A percentile compares a stretch with the other conserved stretches of the same genome.
Conservation (phyloP, 2,113 vertebrate genomes). For the Hydropotes inermis region DNA sequence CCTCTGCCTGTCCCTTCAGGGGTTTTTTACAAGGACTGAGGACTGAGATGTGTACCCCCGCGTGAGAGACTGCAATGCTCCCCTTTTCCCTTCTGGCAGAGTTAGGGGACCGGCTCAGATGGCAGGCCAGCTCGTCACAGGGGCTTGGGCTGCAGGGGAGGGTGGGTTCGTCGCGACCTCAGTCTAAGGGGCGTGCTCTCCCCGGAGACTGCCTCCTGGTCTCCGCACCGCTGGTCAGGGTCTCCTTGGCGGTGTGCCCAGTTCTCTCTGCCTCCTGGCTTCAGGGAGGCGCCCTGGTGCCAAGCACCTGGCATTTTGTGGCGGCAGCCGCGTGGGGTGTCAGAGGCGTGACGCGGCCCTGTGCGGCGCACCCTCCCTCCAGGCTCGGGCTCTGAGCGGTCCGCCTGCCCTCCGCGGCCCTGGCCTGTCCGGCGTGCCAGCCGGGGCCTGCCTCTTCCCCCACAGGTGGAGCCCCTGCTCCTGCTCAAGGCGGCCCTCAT, state of each 20-base stretch:
- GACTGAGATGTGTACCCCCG: rapidly evolving
- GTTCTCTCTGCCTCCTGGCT: rapidly evolving
- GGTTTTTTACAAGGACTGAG: neutral
- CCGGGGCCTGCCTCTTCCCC: neutral
- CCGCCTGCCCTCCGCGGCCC: rapidly evolving
- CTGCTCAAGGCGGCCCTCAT: constrained; percentile 95
- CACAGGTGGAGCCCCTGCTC: constrained; percentile 93
- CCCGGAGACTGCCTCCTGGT: neutral
- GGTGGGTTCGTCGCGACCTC: rapidly evolving
- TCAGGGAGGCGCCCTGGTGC: neutral
- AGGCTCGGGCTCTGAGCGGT: neutral
- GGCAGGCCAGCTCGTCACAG: neutral
- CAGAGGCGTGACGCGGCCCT: rapidly evolving
- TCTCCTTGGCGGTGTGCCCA: neutral
- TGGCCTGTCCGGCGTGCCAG: rapidly evolving
- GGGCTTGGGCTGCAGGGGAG: neutral
- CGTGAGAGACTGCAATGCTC: neutral
- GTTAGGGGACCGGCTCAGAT: rapidly evolving
- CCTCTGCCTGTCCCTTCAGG: neutral
- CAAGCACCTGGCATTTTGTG: neutral
- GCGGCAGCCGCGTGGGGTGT: neutral
- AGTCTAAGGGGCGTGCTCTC: neutral
- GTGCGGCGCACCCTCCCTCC: neutral
- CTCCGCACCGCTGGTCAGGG: neutral
- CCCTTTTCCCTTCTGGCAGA: neutral